Evolutionary conservation across 2,888 invertebrate genomes (phyloP).

Genomic region (Coelopa pilipes): DNA sequence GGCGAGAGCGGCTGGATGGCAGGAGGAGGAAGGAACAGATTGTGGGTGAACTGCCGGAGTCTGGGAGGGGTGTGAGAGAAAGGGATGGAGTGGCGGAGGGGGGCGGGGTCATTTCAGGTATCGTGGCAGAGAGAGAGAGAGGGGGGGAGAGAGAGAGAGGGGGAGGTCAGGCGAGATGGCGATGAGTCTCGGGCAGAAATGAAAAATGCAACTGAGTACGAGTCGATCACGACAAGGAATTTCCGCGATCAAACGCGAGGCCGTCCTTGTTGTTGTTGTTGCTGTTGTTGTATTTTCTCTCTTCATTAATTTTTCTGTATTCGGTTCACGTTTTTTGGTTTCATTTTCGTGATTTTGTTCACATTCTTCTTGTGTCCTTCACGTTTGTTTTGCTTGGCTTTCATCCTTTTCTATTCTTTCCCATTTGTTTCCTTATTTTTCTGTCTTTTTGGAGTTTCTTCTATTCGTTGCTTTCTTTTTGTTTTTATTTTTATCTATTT

Average conservation of each 20-base stretch:
- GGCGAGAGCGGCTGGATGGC: too few species aligned
- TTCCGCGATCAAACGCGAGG: slow-evolving; percentile 15
- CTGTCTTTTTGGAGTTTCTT: not conserved
- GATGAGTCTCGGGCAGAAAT: not conserved
- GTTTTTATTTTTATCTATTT: not conserved
- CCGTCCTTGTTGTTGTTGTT: slow-evolving; percentile 10
- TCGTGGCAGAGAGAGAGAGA: not conserved
- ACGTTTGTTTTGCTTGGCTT: too few species aligned
- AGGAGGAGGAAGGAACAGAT: too few species aligned
- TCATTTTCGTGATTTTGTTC: not conserved
- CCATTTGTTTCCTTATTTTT: not conserved
- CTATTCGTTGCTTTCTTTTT: not conserved
- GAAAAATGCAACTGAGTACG: not conserved
- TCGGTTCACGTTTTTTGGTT: too few species aligned
- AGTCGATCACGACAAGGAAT: slow-evolving; percentile 29
- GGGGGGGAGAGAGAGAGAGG: not conserved
- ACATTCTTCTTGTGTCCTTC: too few species aligned
- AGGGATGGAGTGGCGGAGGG: too few species aligned
- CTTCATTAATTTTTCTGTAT: too few species aligned
- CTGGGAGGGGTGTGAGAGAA: too few species aligned
- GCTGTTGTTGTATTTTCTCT: not conserved
- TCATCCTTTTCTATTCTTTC: not conserved
- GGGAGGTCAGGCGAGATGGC: too few species aligned
- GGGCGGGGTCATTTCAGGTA: too few species aligned
- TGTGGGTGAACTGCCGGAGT: too few species aligned